Evolutionary conservation across 2,888 invertebrate species (phyloP).

Genomic region (Leucoma salicis): DNA sequence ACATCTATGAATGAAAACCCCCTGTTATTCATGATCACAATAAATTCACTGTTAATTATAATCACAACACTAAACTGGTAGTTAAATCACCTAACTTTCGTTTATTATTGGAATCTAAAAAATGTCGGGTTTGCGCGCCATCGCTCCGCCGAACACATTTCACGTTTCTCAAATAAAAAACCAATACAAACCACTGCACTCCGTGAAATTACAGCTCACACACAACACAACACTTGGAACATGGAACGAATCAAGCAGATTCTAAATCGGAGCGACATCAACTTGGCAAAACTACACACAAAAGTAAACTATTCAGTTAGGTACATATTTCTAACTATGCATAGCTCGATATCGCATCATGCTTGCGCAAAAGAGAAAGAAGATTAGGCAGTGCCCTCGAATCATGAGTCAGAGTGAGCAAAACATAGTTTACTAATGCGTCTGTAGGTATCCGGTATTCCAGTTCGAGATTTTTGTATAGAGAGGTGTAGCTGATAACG

Average conservation of each 20-base stretch:
- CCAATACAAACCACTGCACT: slow-evolving; percentile 29
- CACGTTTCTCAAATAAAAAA: slow-evolving; percentile 40
- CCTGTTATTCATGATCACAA: slow-evolving; percentile 33
- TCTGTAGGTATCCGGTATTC: slow-evolving; percentile 68
- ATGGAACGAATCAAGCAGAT: slow-evolving; percentile 49
- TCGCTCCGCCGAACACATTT: slow-evolving; percentile 44
- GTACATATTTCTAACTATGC: slow-evolving; percentile 47
- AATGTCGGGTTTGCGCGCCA: slow-evolving; percentile 58
- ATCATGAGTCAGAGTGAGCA: slow-evolving; percentile 44
- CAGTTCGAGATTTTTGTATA: slow-evolving; percentile 65
- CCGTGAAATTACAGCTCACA: slow-evolving; percentile 43
- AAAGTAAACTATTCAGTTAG: slow-evolving; percentile 66
- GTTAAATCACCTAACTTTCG: slow-evolving; percentile 32
- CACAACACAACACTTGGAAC: slow-evolving; percentile 32
- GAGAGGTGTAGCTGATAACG: slow-evolving; percentile 50
- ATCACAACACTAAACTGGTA: slow-evolving; percentile 26
- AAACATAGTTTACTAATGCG: slow-evolving; percentile 37
- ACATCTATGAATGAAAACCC: slow-evolving; percentile 28
- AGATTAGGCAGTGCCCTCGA: slow-evolving; percentile 25
- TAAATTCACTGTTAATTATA: slow-evolving; percentile 23
- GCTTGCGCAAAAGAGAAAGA: slow-evolving; percentile 45
- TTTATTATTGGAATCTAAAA: slow-evolving; percentile 38
- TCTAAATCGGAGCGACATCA: slow-evolving; percentile 58
- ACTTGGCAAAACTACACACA: slow-evolving; percentile 69
- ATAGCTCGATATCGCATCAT: slow-evolving; percentile 46